Evolutionary conservation across 1,140 invertebrate genomes (phyloP).

Genomic region (Planococcus citri): DNA sequence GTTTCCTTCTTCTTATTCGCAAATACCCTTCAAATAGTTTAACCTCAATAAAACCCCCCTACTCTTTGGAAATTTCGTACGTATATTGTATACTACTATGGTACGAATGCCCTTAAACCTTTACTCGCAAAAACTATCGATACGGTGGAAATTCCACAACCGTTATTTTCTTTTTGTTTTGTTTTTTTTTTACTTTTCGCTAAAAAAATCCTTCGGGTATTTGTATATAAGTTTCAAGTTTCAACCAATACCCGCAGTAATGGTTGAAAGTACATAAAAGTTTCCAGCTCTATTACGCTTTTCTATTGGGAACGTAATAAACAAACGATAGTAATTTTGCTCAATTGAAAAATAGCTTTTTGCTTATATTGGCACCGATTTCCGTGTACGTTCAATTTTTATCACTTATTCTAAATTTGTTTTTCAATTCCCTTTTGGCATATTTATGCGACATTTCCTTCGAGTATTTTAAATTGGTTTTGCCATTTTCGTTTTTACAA

Average conservation of each 20-base stretch:
- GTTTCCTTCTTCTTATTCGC: too few species aligned
- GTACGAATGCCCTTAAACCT: too few species aligned
- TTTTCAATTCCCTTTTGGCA: conserved; percentile 20
- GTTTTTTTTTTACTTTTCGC: too few species aligned
- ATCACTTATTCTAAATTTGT: conserved; percentile 16
- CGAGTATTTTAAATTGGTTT: conserved; percentile 7
- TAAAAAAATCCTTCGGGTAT: neutral
- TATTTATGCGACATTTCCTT: conserved; percentile 13
- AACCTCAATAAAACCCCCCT: too few species aligned
- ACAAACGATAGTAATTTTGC: conserved; percentile 12
- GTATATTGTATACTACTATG: too few species aligned
- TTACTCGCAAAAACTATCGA: too few species aligned
- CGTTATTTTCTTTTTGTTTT: too few species aligned
- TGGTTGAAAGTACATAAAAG: conserved; percentile 3
- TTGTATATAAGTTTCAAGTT: conserved; percentile 1
- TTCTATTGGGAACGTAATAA: conserved; percentile 7
- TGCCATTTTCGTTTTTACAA: neutral
- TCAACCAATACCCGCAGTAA: neutral
- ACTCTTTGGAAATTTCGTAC: too few species aligned
- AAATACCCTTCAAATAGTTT: too few species aligned
- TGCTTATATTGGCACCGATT: conserved; percentile 9
- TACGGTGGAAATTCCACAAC: too few species aligned
- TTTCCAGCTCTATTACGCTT: neutral
- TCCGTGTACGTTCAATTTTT: conserved; percentile 11
- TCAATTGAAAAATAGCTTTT: conserved; percentile 14